These are phyloP conservation scores for Anabas testudineus DNA, from an alignment of 2,797 vertebrate species.

Conservation along the genomic window DNA sequence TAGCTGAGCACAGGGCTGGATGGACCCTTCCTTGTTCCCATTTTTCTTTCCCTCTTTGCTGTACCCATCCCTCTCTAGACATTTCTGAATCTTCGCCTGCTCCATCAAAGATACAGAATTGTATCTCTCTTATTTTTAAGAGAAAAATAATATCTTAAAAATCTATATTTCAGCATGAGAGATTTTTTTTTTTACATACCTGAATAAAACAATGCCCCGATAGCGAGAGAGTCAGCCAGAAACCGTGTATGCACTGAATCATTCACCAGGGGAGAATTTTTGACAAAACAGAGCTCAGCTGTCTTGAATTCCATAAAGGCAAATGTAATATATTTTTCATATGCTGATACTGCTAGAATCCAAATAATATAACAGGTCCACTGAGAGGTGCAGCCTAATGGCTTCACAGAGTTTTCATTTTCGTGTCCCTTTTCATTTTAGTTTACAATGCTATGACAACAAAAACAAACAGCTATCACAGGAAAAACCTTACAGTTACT, in stretches of 20 bases:
- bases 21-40: conserved; percentile 72
- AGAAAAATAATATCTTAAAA: conserved; percentile 35
- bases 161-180: conserved; percentile 47
- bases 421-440: conserved; percentile 43
- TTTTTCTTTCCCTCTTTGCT: conserved; percentile 67
- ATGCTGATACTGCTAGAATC: conserved; percentile 39
- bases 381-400: conserved; percentile 41
- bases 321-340: conserved; percentile 69
- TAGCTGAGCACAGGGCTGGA: conserved; percentile 69
- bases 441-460: conserved; percentile 23
- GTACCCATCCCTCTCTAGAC: conserved; percentile 30
- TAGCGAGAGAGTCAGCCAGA: conserved; percentile 32
- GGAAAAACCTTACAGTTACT: neutral
- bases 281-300: conserved; percentile 58
- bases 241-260: conserved; percentile 26
- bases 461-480: conserved; percentile 16
- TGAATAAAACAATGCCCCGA: conserved; percentile 53
- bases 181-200: conserved; percentile 50
- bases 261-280: conserved; percentile 44
- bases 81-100: conserved; percentile 27
- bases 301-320: conserved; percentile 59
- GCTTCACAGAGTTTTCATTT: conserved; percentile 46
- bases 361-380: conserved; percentile 54
- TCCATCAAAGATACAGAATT: conserved; percentile 32
- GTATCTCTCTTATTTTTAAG: neutral